Conservation (phyloP, 2,888 invertebrate genomes). For the Hipparchia sbordonii region DNA sequence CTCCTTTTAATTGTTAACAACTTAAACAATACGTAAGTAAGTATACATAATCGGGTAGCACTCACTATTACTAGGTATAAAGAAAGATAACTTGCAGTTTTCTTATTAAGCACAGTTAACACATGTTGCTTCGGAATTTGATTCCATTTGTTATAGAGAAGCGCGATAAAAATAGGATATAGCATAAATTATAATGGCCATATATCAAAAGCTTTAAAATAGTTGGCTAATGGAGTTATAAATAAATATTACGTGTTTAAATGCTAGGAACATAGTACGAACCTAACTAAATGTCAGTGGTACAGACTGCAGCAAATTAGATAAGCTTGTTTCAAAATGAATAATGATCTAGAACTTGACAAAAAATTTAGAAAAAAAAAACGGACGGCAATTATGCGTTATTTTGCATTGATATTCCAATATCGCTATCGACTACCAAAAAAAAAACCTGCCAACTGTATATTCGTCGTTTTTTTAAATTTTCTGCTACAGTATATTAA, state of each 20-base stretch:
- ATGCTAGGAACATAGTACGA: constrained; percentile 65
- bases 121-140: constrained; percentile 57
- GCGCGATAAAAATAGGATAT: constrained; percentile 36
- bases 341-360: constrained; percentile 24
- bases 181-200: constrained; percentile 33
- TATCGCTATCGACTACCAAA: constrained; percentile 19
- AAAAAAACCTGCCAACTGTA: constrained; percentile 14
- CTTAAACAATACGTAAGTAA: constrained; percentile 60
- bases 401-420: constrained; percentile 43
- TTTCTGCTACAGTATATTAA: constrained; percentile 40
- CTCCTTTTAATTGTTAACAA: constrained; percentile 76
- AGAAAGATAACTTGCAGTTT: constrained; percentile 33
- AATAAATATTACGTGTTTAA: constrained; percentile 58
- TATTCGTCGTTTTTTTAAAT: not conserved
- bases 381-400: constrained; percentile 66
- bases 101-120: constrained; percentile 35
- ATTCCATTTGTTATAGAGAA: constrained; percentile 55
- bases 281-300: constrained; percentile 51
- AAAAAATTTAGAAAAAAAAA: constrained; percentile 36
- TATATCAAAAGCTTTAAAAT: constrained; percentile 31
- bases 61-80: constrained; percentile 38
- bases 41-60: constrained; percentile 46
- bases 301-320: constrained; percentile 36
- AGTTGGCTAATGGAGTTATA: constrained; percentile 48
- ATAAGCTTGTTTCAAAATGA: constrained; percentile 31